Evolutionary conservation across 2,888 invertebrate genomes (phyloP), one percentile per base, ranked within the genome.

Genomic region (Ichneumon xanthorius): DNA sequence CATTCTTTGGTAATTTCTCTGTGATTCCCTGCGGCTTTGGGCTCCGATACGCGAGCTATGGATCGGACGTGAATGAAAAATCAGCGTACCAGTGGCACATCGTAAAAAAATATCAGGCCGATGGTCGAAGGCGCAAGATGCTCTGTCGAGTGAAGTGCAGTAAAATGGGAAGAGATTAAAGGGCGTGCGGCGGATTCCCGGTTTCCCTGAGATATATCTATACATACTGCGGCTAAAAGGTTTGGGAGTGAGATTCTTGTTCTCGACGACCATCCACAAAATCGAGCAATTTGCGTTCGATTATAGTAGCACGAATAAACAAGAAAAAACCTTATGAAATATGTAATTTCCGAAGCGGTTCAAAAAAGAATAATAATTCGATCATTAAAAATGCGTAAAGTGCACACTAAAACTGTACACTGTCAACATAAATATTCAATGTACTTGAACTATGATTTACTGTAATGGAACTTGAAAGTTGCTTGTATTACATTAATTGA

Each of bases 1-100:
- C 76, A 22, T 63, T 61, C 50, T 86, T 71, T 82, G 68, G 68
- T 22, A 19, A 19, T 48, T 68, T 84, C 76, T 81, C 50, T 61
- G 58, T 78, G 65, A 75, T 76, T 68, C 70, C 78, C 67, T 83
- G 50, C 78, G 78, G 11, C 37, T 65, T 70, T 40, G 22, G 30
- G 45, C 14, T 22, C 61, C 14, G 0, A 16, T 30, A 4, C 58
- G 58, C 58, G 58, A 4, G 14, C 33, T 53, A 37, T 19, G 19
- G 30, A 78, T 68, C 33, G 30, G 55, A 16, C n/a, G 40, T 61
- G 40, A 63, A 83, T 68, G 37, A 40, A 80, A 80, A 72, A 76
- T 84, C 76, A n/a, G 37, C 55, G 53, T 58, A 71, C 22, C 61
- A 48, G 63, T 26, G 19, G 48, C 14, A 11, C n/a, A 45, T 26